Evolutionary conservation across 2,888 invertebrate species (phyloP).

Genomic region (Drosophila eohydei): DNA sequence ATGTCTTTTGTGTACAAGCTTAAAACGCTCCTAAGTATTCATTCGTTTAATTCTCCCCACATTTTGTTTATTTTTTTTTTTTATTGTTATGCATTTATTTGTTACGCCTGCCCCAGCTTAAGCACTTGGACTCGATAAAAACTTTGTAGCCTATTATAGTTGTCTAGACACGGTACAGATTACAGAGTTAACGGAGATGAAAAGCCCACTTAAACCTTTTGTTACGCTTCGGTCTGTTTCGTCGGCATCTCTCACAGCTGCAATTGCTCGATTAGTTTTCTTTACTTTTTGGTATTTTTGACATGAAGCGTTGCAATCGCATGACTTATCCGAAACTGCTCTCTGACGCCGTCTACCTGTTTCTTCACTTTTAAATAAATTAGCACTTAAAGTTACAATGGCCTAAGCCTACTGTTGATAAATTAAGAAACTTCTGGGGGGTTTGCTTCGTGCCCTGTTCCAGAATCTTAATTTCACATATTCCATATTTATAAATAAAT

Average conservation of each 20-base stretch:
- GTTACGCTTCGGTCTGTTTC: slow-evolving; percentile 13
- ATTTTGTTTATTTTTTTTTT: not conserved
- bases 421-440: slow-evolving; percentile 52
- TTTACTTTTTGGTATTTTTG: slow-evolving; percentile 31
- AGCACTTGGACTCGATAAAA: slow-evolving; percentile 32
- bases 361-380: slow-evolving; percentile 65
- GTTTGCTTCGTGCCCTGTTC: slow-evolving; percentile 25
- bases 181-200: slow-evolving; percentile 21
- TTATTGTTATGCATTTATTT: slow-evolving; percentile 2
- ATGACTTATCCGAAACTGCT: slow-evolving; percentile 23
- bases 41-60: slow-evolving; percentile 46
- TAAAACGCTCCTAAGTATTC: slow-evolving; percentile 66
- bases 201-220: slow-evolving; percentile 15
- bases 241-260: slow-evolving; percentile 17
- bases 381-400: slow-evolving; percentile 72
- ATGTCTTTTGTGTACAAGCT: slow-evolving; percentile 78
- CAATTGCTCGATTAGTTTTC: slow-evolving; percentile 8
- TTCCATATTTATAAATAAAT: slow-evolving; percentile 76
- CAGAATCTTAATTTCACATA: slow-evolving; percentile 45
- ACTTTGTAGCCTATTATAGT: slow-evolving; percentile 40
- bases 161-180: slow-evolving; percentile 20
- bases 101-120: slow-evolving; percentile 20
- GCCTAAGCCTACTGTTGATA: slow-evolving; percentile 59
- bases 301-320: slow-evolving; percentile 22
- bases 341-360: slow-evolving; percentile 38